Conservation (phyloP, 2,888 invertebrate genomes). For the Chirona hameri region DNA sequence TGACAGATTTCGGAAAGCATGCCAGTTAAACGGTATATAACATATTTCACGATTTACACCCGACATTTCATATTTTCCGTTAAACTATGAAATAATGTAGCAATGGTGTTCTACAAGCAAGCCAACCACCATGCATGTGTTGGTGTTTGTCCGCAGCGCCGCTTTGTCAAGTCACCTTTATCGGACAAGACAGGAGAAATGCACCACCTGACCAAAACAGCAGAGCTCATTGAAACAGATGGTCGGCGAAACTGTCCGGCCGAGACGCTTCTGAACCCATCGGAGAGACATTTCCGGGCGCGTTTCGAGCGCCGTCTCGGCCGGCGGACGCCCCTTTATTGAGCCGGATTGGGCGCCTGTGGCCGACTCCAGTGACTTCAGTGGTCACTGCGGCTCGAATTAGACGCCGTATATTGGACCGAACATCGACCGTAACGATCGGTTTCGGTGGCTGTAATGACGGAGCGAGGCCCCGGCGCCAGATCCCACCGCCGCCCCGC, state of each 20-base stretch:
- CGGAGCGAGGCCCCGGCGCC: background rate
- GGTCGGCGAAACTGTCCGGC: background rate
- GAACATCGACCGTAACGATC: background rate
- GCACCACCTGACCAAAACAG: no score
- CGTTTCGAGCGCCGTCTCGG: background rate
- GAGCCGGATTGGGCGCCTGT: background rate
- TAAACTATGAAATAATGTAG: no score
- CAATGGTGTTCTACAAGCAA: no score
- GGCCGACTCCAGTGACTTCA: background rate
- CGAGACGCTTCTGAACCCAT: background rate
- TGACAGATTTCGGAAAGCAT: no score
- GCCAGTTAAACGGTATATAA: no score
- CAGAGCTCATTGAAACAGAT: background rate
- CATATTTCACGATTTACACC: no score
- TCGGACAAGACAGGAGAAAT: no score
- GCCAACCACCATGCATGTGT: no score
- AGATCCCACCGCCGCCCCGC: no score
- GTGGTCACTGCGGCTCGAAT: background rate
- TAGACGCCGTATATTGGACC: background rate
- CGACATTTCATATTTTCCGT: no score
- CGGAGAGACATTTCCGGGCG: background rate
- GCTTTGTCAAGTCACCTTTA: no score
- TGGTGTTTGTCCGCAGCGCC: no score
- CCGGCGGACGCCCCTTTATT: background rate
- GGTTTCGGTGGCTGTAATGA: background rate